These are phyloP conservation scores for Standfussiana lucernea DNA, from an alignment of 2,888 invertebrate genomes.

Conservation along the genomic window DNA sequence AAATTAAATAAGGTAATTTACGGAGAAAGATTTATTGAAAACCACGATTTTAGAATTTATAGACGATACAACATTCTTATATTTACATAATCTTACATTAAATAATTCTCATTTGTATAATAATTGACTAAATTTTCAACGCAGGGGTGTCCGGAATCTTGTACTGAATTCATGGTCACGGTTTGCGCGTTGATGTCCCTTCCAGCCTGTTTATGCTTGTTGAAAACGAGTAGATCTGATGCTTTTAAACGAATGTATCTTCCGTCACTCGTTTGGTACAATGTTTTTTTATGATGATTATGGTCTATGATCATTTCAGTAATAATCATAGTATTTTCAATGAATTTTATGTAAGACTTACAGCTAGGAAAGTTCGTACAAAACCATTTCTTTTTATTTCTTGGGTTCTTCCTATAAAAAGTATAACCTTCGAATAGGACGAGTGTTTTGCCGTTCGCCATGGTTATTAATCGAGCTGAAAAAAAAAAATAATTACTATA, in stretches of 20 bases:
- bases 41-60: not conserved
- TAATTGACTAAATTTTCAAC: not conserved
- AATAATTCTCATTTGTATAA: not conserved
- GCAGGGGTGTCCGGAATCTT: not conserved
- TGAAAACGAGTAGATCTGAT: conserved; percentile 21
- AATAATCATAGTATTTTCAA: conserved; percentile 2
- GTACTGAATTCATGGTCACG: not conserved
- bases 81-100: not conserved
- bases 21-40: conserved; percentile 6
- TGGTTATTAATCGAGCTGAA: conserved; percentile 50
- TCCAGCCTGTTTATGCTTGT: not conserved
- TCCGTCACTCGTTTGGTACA: conserved; percentile 29
- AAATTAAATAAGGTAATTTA: not conserved
- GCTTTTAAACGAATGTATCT: conserved; percentile 26
- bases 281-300: conserved; percentile 7
- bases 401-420: conserved; percentile 45
- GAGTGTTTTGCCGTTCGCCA: conserved; percentile 51
- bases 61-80: not conserved
- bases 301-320: conserved; percentile 19
- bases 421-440: conserved; percentile 48
- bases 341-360: conserved; percentile 35
- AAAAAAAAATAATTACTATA: conserved; percentile 3
- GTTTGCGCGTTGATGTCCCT: not conserved
- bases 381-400: conserved; percentile 46
- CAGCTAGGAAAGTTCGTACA: conserved; percentile 52